Percentiles rank a stretch among this genome's conserved stretches.
Conservation (phyloP, 1,140 invertebrate genomes). For the Homarus americanus region DNA sequence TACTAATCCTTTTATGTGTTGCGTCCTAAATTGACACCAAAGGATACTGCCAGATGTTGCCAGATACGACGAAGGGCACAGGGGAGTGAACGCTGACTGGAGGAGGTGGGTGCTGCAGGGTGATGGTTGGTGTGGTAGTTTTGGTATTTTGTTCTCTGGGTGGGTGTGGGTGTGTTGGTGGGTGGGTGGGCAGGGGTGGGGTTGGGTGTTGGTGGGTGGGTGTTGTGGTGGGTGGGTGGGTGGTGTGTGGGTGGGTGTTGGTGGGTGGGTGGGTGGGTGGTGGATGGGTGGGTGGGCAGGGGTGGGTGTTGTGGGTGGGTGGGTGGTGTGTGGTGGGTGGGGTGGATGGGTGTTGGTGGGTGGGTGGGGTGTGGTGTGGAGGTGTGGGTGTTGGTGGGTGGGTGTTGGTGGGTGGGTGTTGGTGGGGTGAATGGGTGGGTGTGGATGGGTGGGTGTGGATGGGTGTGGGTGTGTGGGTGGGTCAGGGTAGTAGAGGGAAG, state of each 20-base stretch:
- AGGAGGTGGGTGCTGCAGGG: no score
- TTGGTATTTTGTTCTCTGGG: neutral
- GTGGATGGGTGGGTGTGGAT: no score
- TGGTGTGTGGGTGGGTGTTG: neutral
- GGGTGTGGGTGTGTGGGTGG: no score
- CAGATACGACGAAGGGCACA: conserved; percentile 23
- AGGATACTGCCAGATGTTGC: conserved; percentile 63
- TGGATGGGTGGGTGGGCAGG: neutral
- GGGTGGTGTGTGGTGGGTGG: no score
- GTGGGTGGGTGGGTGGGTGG: neutral
- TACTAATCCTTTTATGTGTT: conserved; percentile 71
- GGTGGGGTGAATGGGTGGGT: no score
- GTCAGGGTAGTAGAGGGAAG: no score
- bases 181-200: neutral
- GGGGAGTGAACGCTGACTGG: conserved; percentile 18
- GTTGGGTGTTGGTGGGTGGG: conserved; percentile 9
- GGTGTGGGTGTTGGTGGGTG: no score
- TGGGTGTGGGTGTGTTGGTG: neutral
- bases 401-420: no score
- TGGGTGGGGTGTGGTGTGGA: no score
- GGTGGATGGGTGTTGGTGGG: no score
- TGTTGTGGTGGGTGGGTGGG: neutral
- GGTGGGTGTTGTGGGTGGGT: neutral
- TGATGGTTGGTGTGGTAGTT: no score
- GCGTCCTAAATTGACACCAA: conserved; percentile 71